A percentile compares a stretch with the other conserved stretches of the same genome.
phyloP scores from a whole-genome alignment of 2,888 invertebrate species.

The Nemotelus pantherinus region DNA sequence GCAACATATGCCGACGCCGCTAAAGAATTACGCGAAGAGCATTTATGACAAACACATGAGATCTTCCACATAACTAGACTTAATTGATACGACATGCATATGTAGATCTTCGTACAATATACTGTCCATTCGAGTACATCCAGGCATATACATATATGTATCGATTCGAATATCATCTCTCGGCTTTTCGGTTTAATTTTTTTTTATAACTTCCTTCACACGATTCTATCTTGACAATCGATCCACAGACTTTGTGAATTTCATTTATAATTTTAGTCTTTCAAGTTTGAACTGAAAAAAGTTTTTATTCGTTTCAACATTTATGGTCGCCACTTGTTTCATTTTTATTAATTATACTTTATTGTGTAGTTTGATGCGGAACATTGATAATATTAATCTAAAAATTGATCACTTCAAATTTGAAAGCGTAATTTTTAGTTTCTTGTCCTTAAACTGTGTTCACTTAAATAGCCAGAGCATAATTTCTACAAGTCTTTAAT shows the following conservation, averaged over 20 bases:
- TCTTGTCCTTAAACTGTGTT: too few species aligned
- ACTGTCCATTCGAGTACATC: background rate
- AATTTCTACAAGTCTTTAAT: too few species aligned
- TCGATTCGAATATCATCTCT: background rate
- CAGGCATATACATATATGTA: background rate
- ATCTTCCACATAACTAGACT: conserved; percentile 19
- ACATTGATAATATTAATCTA: background rate
- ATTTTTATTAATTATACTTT: conserved; percentile 8
- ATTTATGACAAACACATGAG: conserved; percentile 20
- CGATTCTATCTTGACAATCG: background rate
- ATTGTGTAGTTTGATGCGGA: background rate
- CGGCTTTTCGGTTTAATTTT: conserved; percentile 31
- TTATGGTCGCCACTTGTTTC: background rate
- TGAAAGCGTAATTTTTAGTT: too few species aligned
- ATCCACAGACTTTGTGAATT: conserved; percentile 23
- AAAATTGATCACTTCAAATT: background rate
- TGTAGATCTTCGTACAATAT: background rate
- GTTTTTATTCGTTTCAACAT: background rate
- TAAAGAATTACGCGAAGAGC: conserved; percentile 33
- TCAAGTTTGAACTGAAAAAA: background rate
- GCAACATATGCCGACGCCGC: conserved; percentile 43
- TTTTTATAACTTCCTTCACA: conserved; percentile 35
- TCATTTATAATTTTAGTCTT: conserved; percentile 5
- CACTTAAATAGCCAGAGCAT: too few species aligned
- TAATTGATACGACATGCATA: conserved; percentile 32